Evolutionary conservation across 2,888 invertebrate species (phyloP), one percentile per base, ranked within the genome.

Genomic region (Habrosyne pyritoides): DNA sequence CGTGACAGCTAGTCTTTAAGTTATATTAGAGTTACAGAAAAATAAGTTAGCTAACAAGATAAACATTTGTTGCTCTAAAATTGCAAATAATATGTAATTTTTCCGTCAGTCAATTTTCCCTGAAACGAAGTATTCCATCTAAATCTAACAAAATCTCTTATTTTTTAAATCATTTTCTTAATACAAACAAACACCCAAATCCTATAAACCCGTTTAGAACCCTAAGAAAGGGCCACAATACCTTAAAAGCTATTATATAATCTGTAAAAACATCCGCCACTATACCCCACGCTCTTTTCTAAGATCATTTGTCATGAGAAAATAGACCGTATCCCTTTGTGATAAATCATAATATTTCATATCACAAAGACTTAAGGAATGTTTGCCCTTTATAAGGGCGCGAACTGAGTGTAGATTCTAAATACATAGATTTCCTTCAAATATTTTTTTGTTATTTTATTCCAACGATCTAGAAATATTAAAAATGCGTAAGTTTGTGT

Each of bases 181-280:
- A 42, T 18, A 42, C 42, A 42, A 42, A 42, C 42, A 42, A n/a
- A 18, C 14, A 8, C 8, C n/a, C 18, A 18, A 42, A 42, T 42
- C 42, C 42, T 18, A 42, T 42, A 18, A 42, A 18, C 36, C 42
- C 18, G 18, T 42, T 18, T 0, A 42, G 42, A 42, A 18, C 14
- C 33, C 42, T 8, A 42, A 42, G 18, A 18, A 42, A 18, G 8
- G 18, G 42, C 42, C 42, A 18, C 42, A 42, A 18, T 42, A n/a
- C 42, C 48, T 26, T 48, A 48, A 48, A 48, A 48, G 10, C 28
- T 30, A 28, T 50, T 50, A 21, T 10, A 21, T 50, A 50, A 50
- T 50, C 50, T 12, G 50, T 21, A 50, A 50, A 49, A 50, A 50
- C 50, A 50, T 28, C 14, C 10, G 28, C 28, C 28, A 26, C 26